These are phyloP conservation scores for Bufo bufo DNA, from an alignment of 2,113 vertebrate species.

Conservation along the genomic window DNA sequence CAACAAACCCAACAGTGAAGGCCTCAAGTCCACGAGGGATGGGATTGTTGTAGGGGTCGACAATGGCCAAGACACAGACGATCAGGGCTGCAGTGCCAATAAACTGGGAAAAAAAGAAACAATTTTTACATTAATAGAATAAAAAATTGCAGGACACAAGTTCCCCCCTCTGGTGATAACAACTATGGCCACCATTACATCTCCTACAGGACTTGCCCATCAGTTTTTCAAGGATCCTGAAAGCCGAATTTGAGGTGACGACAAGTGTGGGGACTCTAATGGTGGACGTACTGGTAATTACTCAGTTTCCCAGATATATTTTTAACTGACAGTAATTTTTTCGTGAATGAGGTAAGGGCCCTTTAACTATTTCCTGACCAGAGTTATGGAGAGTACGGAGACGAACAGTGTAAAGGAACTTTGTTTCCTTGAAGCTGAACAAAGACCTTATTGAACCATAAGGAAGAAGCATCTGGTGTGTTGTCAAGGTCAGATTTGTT, in stretches of 20 bases:
- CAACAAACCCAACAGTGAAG: constrained; percentile 94
- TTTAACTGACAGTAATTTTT: too few species aligned
- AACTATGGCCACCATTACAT: too few species aligned
- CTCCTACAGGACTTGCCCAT: too few species aligned
- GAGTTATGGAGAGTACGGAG: background rate
- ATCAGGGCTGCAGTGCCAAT: constrained; percentile 93
- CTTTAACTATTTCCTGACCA: background rate
- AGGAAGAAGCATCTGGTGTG: background rate
- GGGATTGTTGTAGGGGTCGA: constrained; percentile 92
- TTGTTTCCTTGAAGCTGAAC: constrained; percentile 33
- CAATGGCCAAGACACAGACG: constrained; percentile 92
- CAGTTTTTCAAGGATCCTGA: too few species aligned
- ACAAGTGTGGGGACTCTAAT: too few species aligned
- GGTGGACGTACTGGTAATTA: too few species aligned
- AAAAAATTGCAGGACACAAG: too few species aligned
- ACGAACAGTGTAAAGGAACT: background rate
- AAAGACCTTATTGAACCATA: constrained; percentile 44
- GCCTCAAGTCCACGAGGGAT: constrained; percentile 90
- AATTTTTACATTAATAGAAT: background rate
- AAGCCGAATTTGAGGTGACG: too few species aligned
- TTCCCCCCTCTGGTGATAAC: too few species aligned
- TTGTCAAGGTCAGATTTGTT: constrained; percentile 25
- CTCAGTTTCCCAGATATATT: too few species aligned
- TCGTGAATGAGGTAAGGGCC: too few species aligned
- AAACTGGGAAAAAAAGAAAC: constrained; percentile 70